Evolutionary conservation across 2,113 vertebrate species (phyloP).

Genomic region (Pyxicephalus adspersus): DNA sequence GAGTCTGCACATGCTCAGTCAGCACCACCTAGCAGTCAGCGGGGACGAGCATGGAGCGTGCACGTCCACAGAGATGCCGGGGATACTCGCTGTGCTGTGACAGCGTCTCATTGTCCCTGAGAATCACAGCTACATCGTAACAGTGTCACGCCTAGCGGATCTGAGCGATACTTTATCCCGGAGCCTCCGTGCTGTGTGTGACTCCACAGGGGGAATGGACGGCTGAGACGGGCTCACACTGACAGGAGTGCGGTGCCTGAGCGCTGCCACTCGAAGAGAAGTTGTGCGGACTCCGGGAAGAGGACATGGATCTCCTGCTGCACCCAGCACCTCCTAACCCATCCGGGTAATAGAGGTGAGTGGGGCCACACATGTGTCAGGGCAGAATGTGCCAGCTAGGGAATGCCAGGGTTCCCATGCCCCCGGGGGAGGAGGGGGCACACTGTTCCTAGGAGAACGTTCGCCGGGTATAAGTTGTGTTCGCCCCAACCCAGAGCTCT

Average conservation of each 20-base stretch:
- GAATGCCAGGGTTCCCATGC: too few species aligned
- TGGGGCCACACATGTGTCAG: too few species aligned
- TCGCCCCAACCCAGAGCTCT: too few species aligned
- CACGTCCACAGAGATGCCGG: too few species aligned
- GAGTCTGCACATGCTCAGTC: background rate
- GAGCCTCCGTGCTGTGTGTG: background rate
- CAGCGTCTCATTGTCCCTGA: background rate
- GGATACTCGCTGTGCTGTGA: background rate
- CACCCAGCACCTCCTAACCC: slow-evolving; percentile 1
- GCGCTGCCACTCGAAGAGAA: background rate
- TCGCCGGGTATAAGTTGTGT: too few species aligned
- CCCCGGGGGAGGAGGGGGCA: too few species aligned
- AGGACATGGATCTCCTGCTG: slow-evolving; percentile 25
- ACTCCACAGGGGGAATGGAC: background rate
- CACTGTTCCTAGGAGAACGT: too few species aligned
- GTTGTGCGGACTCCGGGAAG: background rate
- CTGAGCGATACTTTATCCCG: background rate
- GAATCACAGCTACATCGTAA: background rate
- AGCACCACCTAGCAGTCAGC: background rate
- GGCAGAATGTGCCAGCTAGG: too few species aligned
- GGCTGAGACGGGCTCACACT: background rate
- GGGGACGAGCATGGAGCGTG: too few species aligned
- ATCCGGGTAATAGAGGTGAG: slow-evolving; percentile 33
- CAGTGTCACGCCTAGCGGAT: background rate
- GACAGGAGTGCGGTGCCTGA: background rate